phyloP scores from a whole-genome alignment of 2,113 vertebrate species.

The Cyphomyrus plagiostoma region DNA sequence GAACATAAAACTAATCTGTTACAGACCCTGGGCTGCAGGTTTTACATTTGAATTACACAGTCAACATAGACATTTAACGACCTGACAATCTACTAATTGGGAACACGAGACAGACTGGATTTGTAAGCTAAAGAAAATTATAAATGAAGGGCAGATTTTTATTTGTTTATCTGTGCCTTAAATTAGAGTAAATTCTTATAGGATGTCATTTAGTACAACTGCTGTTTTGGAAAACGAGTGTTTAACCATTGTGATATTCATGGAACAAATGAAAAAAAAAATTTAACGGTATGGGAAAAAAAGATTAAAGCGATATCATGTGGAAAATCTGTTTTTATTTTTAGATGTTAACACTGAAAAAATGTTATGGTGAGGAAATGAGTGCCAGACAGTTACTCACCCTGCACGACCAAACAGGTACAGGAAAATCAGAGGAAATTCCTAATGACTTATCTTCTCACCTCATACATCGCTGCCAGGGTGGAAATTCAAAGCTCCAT shows the following conservation, averaged over 20 bases:
- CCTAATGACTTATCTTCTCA: not conserved
- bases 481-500: not conserved
- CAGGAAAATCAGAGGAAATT: not conserved
- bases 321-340: not conserved
- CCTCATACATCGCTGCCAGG: not conserved
- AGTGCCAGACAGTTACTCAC: not conserved
- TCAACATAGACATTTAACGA: not conserved
- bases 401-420: not conserved
- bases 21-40: not conserved
- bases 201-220: not conserved
- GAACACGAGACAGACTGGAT: not conserved
- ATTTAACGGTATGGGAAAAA: not conserved
- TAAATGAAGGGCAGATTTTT: not conserved
- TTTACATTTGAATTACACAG: not conserved
- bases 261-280: not conserved
- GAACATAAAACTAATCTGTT: not conserved
- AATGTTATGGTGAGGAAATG: not conserved
- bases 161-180: not conserved
- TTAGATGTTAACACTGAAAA: not conserved
- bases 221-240: not conserved
- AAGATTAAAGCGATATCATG: not conserved
- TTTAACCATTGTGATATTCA: not conserved
- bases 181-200: not conserved
- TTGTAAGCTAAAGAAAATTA: not conserved
- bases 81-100: not conserved